Evolutionary conservation across 1,140 invertebrate species (phyloP), one percentile per base, ranked within the genome.

Genomic region (Orius laevigatus): DNA sequence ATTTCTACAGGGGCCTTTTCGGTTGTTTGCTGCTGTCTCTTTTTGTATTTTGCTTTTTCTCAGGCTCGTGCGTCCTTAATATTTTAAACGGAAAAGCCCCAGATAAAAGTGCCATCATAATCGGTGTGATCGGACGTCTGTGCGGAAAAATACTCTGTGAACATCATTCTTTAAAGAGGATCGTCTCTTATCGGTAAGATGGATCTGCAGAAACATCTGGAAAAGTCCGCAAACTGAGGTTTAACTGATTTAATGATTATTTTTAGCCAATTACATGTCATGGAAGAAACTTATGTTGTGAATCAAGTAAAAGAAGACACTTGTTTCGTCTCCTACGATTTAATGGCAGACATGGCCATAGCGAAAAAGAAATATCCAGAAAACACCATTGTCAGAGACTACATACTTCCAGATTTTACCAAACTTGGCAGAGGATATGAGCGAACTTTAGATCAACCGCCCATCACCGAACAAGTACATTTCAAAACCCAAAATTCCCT

Each of bases 271-370:
- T 66, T 98, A 12, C 88, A 98, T 71, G 92, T 99, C 0, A 92
- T 97, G 86, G 94, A 98, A 63, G 96, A 99, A 67, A 97, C 93
- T 0, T 94, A 91, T 67, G 91, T 98, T 0, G 92, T 99, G 8
- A 98, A 98, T 66, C 92, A 98, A 68, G 82, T 87, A 0, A 99
- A 99, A 65, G 96, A 99, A 68, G 94, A 98, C 64, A 78, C 84
- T 0, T 98, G 94, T 61, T 98, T 82, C 70, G 89, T 98, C 0
- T 84, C 91, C 1, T 70, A 75, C 56, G 72, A 97, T 60, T 92
- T 95, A 59, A 78, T 77, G 58, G 66, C 67, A 12, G 90, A 96
- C 52, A 85, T 98, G 78, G 70, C 76, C 35, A 76, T 73, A 44
- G 78, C 87, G 5, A 76, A 75, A 62, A 69, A 68, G 43, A 75